Percentiles rank a stretch among this genome's conserved stretches.
These are phyloP conservation scores for Acropternis orthonyx DNA, from an alignment of 2,797 vertebrate species.

Conservation along the genomic window DNA sequence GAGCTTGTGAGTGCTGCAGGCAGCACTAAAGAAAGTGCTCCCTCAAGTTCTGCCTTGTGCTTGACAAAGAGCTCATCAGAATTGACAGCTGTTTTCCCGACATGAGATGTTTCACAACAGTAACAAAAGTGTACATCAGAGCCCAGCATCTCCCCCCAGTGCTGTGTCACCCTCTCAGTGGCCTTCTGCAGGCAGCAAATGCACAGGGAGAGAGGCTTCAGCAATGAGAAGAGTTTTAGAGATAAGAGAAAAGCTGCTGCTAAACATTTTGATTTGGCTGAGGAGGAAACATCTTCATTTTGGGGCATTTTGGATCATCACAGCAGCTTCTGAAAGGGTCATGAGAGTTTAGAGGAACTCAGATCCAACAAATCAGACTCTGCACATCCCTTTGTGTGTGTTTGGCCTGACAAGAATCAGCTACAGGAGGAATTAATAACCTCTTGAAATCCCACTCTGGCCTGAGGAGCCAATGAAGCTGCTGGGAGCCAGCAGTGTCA, in stretches of 20 bases:
- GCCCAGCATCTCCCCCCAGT: accelerated
- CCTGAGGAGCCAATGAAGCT: background rate
- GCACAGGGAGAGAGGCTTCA: background rate
- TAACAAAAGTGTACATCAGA: accelerated
- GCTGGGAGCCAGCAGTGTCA: background rate
- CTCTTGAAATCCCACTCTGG: background rate
- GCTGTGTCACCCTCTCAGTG: background rate
- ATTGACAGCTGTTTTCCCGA: background rate
- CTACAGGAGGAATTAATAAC: background rate
- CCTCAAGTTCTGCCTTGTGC: background rate
- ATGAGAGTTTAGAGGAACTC: background rate
- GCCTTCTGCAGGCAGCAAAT: background rate
- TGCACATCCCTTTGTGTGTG: accelerated
- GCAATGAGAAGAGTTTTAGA: background rate
- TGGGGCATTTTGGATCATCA: background rate
- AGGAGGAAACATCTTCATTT: background rate
- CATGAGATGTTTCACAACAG: background rate
- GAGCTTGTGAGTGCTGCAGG: background rate
- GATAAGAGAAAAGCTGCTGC: background rate
- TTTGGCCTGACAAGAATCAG: background rate
- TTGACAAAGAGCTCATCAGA: background rate
- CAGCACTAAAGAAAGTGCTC: background rate
- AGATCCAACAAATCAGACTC: background rate
- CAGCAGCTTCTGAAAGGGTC: background rate
- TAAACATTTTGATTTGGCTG: background rate